A percentile compares a stretch with the other conserved stretches of the same genome.
Evolutionary conservation across 1,140 invertebrate genomes (phyloP).

Genomic region (Pomacea maculata): DNA sequence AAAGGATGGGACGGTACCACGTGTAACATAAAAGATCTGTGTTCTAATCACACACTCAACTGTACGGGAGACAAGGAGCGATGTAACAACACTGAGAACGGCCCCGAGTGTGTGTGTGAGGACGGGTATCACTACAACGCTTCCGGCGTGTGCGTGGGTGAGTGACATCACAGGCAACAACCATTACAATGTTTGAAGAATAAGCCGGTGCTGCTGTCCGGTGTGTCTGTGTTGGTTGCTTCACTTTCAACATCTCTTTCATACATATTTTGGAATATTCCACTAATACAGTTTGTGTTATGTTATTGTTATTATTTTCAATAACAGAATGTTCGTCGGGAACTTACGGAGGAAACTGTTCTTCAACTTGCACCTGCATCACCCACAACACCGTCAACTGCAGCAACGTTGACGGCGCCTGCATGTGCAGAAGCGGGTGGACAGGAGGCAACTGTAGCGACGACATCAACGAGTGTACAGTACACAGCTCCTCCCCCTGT

Average conservation of each 20-base stretch:
- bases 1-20: slow-evolving; percentile 2
- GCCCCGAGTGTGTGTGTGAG: background rate
- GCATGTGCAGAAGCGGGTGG: slow-evolving; percentile 2
- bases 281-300: background rate
- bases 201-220: background rate
- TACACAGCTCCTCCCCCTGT: too few species aligned
- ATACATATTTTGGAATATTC: too few species aligned
- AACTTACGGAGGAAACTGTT: background rate
- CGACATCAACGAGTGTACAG: too few species aligned
- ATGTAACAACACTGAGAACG: slow-evolving; percentile 1
- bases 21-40: slow-evolving; percentile 4
- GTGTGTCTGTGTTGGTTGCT: too few species aligned
- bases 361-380: background rate
- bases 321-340: too few species aligned
- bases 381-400: background rate
- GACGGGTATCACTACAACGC: background rate
- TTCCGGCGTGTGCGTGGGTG: background rate
- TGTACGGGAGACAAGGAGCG: background rate
- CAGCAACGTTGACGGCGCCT: background rate
- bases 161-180: background rate
- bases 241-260: background rate
- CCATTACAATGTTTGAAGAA: background rate
- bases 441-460: too few species aligned
- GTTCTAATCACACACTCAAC: background rate
- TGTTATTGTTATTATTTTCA: background rate